Evolutionary conservation across 2,113 vertebrate species (phyloP).

Genomic region (Prunella himalayana): DNA sequence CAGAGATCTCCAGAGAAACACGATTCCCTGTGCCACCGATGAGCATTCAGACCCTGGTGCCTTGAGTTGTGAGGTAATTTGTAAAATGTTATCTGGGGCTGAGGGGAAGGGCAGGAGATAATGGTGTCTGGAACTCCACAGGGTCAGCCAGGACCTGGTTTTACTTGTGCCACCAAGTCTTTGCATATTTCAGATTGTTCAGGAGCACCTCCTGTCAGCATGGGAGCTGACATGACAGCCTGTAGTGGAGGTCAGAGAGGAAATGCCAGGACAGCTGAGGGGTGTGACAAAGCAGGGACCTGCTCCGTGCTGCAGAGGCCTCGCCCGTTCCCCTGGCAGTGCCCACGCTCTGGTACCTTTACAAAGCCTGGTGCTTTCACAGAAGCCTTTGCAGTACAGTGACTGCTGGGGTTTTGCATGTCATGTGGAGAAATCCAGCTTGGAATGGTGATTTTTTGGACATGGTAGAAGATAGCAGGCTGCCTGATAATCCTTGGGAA

Average conservation of each 20-base stretch:
- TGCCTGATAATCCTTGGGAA: neutral
- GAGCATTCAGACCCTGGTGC: accelerated
- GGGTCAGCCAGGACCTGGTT: neutral
- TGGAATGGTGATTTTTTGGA: neutral
- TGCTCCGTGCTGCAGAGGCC: accelerated
- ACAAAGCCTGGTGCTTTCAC: accelerated
- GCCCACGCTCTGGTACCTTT: accelerated
- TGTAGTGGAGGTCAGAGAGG: neutral
- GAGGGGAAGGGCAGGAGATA: neutral
- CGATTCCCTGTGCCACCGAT: accelerated
- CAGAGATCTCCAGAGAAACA: neutral
- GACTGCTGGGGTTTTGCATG: neutral
- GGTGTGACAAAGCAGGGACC: accelerated
- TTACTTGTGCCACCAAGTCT: accelerated
- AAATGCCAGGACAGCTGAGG: neutral
- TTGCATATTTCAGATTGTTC: accelerated
- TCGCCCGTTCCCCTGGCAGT: accelerated
- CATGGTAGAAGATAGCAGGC: neutral
- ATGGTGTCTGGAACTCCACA: accelerated
- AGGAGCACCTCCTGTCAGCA: accelerated
- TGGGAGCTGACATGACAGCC: accelerated
- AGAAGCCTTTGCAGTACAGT: neutral
- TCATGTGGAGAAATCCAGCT: neutral
- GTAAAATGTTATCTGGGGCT: accelerated
- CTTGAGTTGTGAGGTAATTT: neutral